A percentile compares a stretch with the other conserved stretches of the same genome.
Conservation (phyloP, 2,113 vertebrate genomes). For the Lanius ludovicianus region DNA sequence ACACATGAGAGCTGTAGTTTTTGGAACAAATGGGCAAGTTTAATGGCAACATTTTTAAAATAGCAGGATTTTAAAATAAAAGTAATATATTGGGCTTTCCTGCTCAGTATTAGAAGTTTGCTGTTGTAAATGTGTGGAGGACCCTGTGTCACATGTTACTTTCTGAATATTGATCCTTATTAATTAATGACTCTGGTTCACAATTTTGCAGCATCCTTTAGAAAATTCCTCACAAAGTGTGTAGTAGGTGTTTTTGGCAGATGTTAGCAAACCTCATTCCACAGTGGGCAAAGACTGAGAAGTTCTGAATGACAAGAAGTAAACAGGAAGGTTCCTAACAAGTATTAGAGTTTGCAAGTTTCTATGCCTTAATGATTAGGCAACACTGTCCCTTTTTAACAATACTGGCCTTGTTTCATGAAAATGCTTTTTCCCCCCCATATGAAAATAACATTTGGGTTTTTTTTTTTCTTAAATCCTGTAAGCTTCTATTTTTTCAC, state of each 20-base stretch:
- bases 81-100: background rate
- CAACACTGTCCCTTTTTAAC: background rate
- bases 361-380: background rate
- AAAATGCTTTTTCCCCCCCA: background rate
- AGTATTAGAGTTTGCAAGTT: background rate
- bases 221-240: background rate
- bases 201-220: background rate
- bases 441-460: background rate
- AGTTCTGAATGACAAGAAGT: background rate
- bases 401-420: background rate
- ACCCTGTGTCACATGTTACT: background rate
- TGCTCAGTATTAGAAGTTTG: background rate
- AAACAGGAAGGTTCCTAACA: background rate
- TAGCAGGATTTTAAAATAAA: background rate
- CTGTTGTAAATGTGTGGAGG: background rate
- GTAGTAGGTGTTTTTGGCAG: background rate
- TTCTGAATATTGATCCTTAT: background rate
- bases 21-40: background rate
- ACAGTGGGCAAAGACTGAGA: background rate
- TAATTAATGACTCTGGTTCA: background rate
- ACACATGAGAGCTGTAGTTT: background rate
- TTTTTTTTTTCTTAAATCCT: background rate
- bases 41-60: background rate
- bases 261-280: background rate
- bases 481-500: background rate